Evolutionary conservation across 2,888 invertebrate genomes (phyloP).

Genomic region (Eucera pruinosa): DNA sequence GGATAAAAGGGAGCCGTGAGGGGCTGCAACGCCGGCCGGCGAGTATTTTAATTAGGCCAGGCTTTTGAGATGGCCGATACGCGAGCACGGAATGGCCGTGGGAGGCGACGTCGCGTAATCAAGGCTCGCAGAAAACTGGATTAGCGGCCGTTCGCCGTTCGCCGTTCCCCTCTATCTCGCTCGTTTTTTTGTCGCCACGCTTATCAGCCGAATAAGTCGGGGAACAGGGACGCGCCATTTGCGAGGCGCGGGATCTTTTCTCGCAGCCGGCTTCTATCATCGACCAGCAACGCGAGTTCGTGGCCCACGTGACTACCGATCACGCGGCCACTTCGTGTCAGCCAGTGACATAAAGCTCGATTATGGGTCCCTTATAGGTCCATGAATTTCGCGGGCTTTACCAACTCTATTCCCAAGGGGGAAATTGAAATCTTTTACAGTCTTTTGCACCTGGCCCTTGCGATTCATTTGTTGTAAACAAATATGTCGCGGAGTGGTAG

Average conservation of each 20-base stretch:
- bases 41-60: constrained; percentile 64
- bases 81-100: neutral
- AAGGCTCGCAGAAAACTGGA: constrained; percentile 61
- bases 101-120: constrained; percentile 41
- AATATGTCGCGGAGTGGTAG: too few relatives aligned
- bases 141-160: constrained; percentile 49
- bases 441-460: too few relatives aligned
- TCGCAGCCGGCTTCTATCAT: constrained; percentile 57
- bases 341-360: constrained; percentile 29
- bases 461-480: too few relatives aligned
- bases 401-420: neutral
- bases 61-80: constrained; percentile 53
- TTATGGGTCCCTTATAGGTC: neutral
- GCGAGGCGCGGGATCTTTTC: constrained; percentile 41
- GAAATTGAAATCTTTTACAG: too few relatives aligned
- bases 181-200: constrained; percentile 53
- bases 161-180: constrained; percentile 23
- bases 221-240: constrained; percentile 63
- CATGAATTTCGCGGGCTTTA: neutral
- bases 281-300: constrained; percentile 34
- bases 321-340: constrained; percentile 47
- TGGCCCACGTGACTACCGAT: constrained; percentile 29
- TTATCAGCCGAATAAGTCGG: constrained; percentile 66
- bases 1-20: constrained; percentile 27
- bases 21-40: constrained; percentile 5